These are phyloP conservation scores for Archaeoteleia sp. DNA, from an alignment of 2,888 invertebrate species.

Conservation along the genomic window DNA sequence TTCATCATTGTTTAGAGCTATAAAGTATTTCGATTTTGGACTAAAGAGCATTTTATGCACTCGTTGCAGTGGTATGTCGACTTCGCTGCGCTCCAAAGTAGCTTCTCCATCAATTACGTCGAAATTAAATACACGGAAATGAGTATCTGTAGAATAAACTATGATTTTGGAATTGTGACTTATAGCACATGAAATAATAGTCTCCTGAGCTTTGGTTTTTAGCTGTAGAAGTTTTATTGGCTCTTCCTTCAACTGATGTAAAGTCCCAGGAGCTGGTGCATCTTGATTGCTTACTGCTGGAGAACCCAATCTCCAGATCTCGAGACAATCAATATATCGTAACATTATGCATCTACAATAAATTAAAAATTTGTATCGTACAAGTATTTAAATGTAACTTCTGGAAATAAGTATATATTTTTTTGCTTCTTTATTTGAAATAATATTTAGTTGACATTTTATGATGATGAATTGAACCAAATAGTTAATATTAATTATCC, in stretches of 20 bases:
- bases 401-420: no score
- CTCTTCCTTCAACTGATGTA: slow-evolving; percentile 70
- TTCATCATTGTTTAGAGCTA: slow-evolving; percentile 60
- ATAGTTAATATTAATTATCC: no score
- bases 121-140: slow-evolving; percentile 82
- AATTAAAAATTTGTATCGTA: no score
- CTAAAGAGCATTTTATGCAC: slow-evolving; percentile 70
- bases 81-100: slow-evolving; percentile 63
- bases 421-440: no score
- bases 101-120: slow-evolving; percentile 75
- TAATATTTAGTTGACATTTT: no score
- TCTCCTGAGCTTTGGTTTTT: slow-evolving; percentile 80
- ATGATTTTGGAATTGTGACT: slow-evolving; percentile 84
- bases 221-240: slow-evolving; percentile 84
- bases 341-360: slow-evolving; percentile 46
- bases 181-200: slow-evolving; percentile 82
- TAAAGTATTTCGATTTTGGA: slow-evolving; percentile 66
- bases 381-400: no score
- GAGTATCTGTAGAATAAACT: slow-evolving; percentile 83
- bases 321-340: slow-evolving; percentile 79
- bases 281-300: slow-evolving; percentile 62
- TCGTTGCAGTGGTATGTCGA: slow-evolving; percentile 59
- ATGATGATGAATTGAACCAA: no score
- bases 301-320: slow-evolving; percentile 80
- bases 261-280: slow-evolving; percentile 37